Base-by-base conservation (phyloP, 2,797 vertebrate genomes). In the Apodemus agrarius region DNA sequence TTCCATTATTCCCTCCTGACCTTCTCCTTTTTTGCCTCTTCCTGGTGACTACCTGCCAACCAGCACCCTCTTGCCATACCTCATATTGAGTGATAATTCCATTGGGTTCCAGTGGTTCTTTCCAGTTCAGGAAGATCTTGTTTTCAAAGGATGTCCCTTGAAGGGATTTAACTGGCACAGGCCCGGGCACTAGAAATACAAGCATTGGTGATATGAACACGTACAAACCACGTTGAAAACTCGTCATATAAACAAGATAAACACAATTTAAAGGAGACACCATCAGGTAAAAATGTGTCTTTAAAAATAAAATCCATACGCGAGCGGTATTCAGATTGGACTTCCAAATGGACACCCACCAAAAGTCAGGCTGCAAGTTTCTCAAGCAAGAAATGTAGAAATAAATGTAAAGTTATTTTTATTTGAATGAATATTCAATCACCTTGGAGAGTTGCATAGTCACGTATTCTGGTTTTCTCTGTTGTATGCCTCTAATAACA, bases 141-240 rank as follows among this genome's bases (percentile, higher is more conserved):
- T 99, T 99, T 98, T 99, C 99, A 97, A 99, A 99, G 22, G 99
- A 99, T 89, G 99, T 99, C 97, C 99, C 99, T 98, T 99, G 99
- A 80, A 99, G 98, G 1, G 99, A 99, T 98, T 99, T 99, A 95
- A 98, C 99, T 96, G 99, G 99, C 98, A 99, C 99, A 26, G 99
- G 98, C 83, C 99, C 99, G 92, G 99, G 99, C 95, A 99, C 99
- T 99, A 98, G 85, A 98, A 98, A 97, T 13, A 97, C 93, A 97
- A 0, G 24, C 24, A 94, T 46, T 46, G 22, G 80, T 88, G 83
- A 96, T 97, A 97, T 97, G n/a, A 37, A 80, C 31, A 26, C 5
- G 46, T 80, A 0, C 22, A 90, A 67, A 63, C 1, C 95, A 90
- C 74, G 21, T 75, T 1, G 3, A n/a, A 91, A 80, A 87, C 49